Evolutionary conservation across 2,113 vertebrate species (phyloP), one percentile per base, ranked within the genome.

Genomic region (Microtus oregoni): DNA sequence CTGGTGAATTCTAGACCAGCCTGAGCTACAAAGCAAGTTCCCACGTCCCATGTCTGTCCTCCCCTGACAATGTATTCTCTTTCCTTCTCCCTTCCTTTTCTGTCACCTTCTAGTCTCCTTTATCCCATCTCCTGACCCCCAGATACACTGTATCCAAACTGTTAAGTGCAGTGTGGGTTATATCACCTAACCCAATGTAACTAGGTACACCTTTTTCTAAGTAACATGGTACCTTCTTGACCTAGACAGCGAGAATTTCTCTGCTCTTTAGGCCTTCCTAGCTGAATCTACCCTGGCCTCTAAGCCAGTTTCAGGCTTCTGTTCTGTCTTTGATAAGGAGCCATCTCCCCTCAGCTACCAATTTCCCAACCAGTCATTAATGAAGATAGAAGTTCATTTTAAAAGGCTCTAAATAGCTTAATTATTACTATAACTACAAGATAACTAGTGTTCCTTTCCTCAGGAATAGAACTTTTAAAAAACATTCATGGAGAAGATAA

Each of bases 131-230:
- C 17, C 12, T 65, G 2, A 1, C 32, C 11, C 55, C 13, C 20
- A 30, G 81, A 83, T 32, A 83, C 22, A 83, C 24, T 70, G 47
- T 65, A 82, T 38, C 70, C 17, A 83, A 94, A 75, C 8, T 91
- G 85, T 82, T 82, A 88, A 95, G 90, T 67, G n/a, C 26, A 70
- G 67, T 41, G 14, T 52, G 38, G 41, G 70, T 89, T 92, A 47
- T 65, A 94, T 75, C 58, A 91, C 44, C 41, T 96, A 67, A 63
- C 30, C 44, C 90, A 81, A 89, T 86, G 90, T 91, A 94, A 95
- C 78, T 67, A 76, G 50, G 35, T 72, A 85, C 41, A 91, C 35
- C 38, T 77, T 92, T 89, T 91, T 61, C 35, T 30, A 92, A 85
- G 68, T 83, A 96, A 78, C 0, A 15, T 86, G 19, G 22, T 47